Conservation (phyloP, 1,140 invertebrate genomes). For the Tetraneura akinire region DNA sequence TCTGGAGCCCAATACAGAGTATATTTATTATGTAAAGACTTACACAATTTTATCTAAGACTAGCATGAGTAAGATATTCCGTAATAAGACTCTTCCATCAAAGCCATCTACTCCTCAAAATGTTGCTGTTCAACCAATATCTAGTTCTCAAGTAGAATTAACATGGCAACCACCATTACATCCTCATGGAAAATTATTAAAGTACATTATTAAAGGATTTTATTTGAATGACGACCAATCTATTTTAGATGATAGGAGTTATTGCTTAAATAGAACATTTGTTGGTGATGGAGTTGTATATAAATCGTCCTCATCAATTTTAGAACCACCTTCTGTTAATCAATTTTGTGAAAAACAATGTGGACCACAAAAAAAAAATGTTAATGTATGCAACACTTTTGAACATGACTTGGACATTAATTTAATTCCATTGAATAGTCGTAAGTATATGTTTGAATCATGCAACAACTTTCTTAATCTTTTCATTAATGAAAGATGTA, state of each 20-base stretch:
- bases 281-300: not conserved
- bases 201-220: slow-evolving; percentile 74
- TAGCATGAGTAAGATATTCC: slow-evolving; percentile 74
- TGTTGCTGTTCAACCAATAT: slow-evolving; percentile 63
- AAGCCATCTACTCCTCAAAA: slow-evolving; percentile 68
- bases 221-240: slow-evolving; percentile 56
- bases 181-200: slow-evolving; percentile 79
- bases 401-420: slow-evolving; percentile 16
- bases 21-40: slow-evolving; percentile 87
- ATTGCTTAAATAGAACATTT: slow-evolving; percentile 52
- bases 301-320: not conserved
- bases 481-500: slow-evolving; percentile 21
- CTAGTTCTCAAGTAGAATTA: slow-evolving; percentile 68
- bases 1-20: slow-evolving; percentile 80
- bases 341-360: slow-evolving; percentile 15
- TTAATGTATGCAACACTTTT: slow-evolving; percentile 26
- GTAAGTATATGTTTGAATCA: slow-evolving; percentile 15
- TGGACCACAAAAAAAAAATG: not conserved
- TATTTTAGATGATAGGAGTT: slow-evolving; percentile 53
- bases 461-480: slow-evolving; percentile 19
- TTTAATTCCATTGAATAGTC: not conserved
- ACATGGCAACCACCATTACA: slow-evolving; percentile 74
- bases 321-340: not conserved
- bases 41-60: slow-evolving; percentile 71
- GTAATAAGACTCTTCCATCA: slow-evolving; percentile 76